Evolutionary conservation across 2,113 vertebrate genomes (phyloP).

Genomic region (Edolisoma coerulescens): DNA sequence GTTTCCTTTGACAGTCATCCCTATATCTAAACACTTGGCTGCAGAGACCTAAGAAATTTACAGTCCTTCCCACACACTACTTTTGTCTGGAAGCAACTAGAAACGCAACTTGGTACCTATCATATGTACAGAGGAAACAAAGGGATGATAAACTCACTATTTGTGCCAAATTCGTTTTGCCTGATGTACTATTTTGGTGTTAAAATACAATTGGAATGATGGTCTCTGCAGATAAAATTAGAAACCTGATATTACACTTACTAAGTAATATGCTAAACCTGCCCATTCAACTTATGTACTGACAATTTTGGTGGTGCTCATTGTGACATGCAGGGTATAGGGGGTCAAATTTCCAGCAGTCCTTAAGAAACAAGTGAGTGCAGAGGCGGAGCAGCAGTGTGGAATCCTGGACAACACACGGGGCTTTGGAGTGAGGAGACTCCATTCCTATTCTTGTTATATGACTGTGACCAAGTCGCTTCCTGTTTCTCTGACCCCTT

Average conservation of each 20-base stretch:
- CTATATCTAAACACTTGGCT: not conserved
- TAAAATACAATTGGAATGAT: not conserved
- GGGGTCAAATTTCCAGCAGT: not conserved
- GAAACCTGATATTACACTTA: not conserved
- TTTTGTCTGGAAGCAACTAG: not conserved
- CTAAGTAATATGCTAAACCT: not conserved
- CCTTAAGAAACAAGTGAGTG: not conserved
- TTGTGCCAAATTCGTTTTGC: not conserved
- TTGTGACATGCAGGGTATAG: not conserved
- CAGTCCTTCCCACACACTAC: not conserved
- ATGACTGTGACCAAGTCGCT: not conserved
- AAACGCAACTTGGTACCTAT: not conserved
- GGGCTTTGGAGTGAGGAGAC: not conserved
- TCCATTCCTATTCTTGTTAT: not conserved
- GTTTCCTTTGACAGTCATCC: not conserved
- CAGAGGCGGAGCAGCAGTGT: not conserved
- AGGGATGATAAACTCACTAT: not conserved
- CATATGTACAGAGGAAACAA: not conserved
- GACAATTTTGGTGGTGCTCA: not conserved
- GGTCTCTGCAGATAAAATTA: not conserved
- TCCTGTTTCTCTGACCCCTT: slow-evolving; percentile 21
- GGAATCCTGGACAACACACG: not conserved
- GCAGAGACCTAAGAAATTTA: not conserved
- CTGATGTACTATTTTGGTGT: not conserved
- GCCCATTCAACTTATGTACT: not conserved